A percentile compares a stretch with the other conserved stretches of the same genome.
Evolutionary conservation across 2,113 vertebrate genomes (phyloP).

Genomic region (Cettia cetti): DNA sequence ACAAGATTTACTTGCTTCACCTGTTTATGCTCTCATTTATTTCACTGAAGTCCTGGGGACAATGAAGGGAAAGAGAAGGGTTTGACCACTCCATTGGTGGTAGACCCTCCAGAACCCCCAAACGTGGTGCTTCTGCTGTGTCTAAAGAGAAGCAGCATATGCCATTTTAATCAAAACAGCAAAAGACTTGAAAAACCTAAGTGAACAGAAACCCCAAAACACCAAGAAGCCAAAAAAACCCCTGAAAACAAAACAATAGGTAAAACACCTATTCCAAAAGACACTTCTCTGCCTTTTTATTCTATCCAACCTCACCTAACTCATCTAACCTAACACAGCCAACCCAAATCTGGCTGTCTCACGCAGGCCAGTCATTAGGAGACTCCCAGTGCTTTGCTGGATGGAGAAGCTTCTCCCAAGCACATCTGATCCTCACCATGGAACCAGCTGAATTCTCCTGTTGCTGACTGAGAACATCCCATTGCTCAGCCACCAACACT

Average conservation of each 20-base stretch:
- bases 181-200: not conserved
- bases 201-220: accelerated
- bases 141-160: not conserved
- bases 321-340: not conserved
- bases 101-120: not conserved
- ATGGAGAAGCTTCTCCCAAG: not conserved
- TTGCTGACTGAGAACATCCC: accelerated
- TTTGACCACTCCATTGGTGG: not conserved
- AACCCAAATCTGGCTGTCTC: not conserved
- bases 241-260: accelerated
- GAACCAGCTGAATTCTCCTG: not conserved
- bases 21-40: not conserved
- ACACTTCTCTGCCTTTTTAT: not conserved
- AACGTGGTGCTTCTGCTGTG: not conserved
- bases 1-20: not conserved
- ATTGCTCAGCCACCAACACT: not conserved
- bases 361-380: not conserved
- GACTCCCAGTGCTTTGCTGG: not conserved
- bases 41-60: not conserved
- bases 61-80: not conserved
- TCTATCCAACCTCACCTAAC: not conserved
- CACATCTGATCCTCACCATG: not conserved
- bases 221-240: not conserved
- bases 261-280: not conserved
- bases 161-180: not conserved